Conservation (phyloP, 2,113 vertebrate genomes). For the Xiphophorus maculatus region DNA sequence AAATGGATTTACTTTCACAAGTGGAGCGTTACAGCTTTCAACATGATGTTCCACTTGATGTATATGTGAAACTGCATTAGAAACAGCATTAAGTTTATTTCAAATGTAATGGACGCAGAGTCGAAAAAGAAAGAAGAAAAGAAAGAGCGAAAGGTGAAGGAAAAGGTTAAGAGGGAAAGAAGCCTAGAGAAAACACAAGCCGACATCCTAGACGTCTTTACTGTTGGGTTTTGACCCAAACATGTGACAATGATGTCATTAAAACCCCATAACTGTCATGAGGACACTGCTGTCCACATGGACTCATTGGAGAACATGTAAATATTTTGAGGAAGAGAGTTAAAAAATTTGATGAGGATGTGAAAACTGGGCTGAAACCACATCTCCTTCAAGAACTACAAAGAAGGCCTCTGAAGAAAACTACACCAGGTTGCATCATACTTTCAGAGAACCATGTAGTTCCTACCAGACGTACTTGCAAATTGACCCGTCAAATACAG, state of each 20-base stretch:
- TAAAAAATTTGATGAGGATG: not conserved
- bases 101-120: too few species aligned
- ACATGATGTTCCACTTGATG: too few species aligned
- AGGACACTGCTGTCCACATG: too few species aligned
- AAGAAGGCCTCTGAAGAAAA: not conserved
- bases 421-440: not conserved
- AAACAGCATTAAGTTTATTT: not conserved
- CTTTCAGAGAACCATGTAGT: not conserved
- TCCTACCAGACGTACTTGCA: not conserved
- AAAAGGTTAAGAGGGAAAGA: too few species aligned
- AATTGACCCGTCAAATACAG: slow-evolving; percentile 5
- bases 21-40: too few species aligned
- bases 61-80: not conserved
- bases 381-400: not conserved
- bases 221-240: not conserved
- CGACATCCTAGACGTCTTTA: not conserved
- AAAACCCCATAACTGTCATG: not conserved
- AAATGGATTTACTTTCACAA: too few species aligned
- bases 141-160: too few species aligned
- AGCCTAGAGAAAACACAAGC: too few species aligned
- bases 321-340: too few species aligned
- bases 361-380: not conserved
- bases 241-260: not conserved
- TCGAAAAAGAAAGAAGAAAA: too few species aligned
- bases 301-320: too few species aligned